Evolutionary conservation across 2,888 invertebrate species (phyloP).

Genomic region (Coleophora deauratella): DNA sequence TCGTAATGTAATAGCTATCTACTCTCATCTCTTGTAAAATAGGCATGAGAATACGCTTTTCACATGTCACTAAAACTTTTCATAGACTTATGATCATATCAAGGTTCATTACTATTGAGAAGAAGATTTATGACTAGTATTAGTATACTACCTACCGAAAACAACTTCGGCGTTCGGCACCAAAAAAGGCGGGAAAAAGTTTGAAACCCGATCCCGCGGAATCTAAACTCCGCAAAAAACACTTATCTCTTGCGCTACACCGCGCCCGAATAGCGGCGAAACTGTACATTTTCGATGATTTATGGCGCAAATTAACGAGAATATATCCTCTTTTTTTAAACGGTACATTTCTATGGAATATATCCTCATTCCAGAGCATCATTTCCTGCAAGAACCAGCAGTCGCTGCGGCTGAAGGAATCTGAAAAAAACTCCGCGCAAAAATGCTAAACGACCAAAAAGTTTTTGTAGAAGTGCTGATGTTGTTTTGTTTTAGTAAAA

Average conservation of each 20-base stretch:
- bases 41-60: too few species aligned
- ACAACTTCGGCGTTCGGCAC: not conserved
- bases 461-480: not conserved
- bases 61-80: too few species aligned
- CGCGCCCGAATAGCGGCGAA: slow-evolving; percentile 30
- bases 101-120: too few species aligned
- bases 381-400: slow-evolving; percentile 72
- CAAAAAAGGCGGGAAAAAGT: slow-evolving; percentile 34
- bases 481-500: slow-evolving; percentile 2
- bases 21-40: too few species aligned
- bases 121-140: too few species aligned
- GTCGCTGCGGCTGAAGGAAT: slow-evolving; percentile 48
- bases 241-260: slow-evolving; percentile 32
- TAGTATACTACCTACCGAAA: too few species aligned
- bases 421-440: slow-evolving; percentile 39
- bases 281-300: slow-evolving; percentile 68
- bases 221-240: slow-evolving; percentile 49
- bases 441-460: slow-evolving; percentile 27
- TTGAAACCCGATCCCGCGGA: slow-evolving; percentile 48
- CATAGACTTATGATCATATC: too few species aligned
- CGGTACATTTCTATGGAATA: slow-evolving; percentile 14
- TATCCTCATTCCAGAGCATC: slow-evolving; percentile 71
- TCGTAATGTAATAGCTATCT: too few species aligned
- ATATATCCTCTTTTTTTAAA: slow-evolving; percentile 50
- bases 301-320: slow-evolving; percentile 73